Percentiles rank a stretch among this genome's conserved stretches.
Evolutionary conservation across 2,888 invertebrate species (phyloP).

Genomic region (Lithophane semibrunnea): DNA sequence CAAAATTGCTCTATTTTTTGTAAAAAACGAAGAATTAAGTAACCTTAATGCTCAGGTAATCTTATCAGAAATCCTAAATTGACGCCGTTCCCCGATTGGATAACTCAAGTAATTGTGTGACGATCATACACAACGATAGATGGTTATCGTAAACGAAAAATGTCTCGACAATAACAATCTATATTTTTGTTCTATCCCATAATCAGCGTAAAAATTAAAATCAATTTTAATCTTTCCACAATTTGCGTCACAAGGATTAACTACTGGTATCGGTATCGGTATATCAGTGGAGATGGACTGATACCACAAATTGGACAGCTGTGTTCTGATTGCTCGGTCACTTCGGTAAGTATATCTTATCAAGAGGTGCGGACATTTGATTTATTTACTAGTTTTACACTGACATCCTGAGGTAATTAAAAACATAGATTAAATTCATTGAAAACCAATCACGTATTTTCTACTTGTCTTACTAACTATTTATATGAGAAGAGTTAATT

Average conservation of each 20-base stretch:
- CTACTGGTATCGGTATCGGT: constrained; percentile 29
- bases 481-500: too few relatives aligned
- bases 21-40: background rate
- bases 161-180: constrained; percentile 34
- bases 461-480: background rate
- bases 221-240: constrained; percentile 41
- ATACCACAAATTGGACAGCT: constrained; percentile 57
- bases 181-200: constrained; percentile 22
- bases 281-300: constrained; percentile 54
- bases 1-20: background rate
- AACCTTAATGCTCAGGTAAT: background rate
- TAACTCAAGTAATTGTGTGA: constrained; percentile 23
- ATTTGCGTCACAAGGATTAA: constrained; percentile 63
- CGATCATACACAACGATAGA: background rate
- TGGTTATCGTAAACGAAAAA: constrained; percentile 31
- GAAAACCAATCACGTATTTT: background rate
- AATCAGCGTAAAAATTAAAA: constrained; percentile 43
- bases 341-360: constrained; percentile 65
- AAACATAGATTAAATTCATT: constrained; percentile 6
- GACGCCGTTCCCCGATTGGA: constrained; percentile 1
- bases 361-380: constrained; percentile 54
- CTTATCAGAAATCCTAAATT: constrained; percentile 14
- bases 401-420: constrained; percentile 9
- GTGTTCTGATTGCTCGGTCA: constrained; percentile 49
- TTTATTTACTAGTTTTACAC: constrained; percentile 51